These are phyloP conservation scores for Trypoxylon attenuatum DNA, from an alignment of 2,888 invertebrate genomes.

Conservation along the genomic window DNA sequence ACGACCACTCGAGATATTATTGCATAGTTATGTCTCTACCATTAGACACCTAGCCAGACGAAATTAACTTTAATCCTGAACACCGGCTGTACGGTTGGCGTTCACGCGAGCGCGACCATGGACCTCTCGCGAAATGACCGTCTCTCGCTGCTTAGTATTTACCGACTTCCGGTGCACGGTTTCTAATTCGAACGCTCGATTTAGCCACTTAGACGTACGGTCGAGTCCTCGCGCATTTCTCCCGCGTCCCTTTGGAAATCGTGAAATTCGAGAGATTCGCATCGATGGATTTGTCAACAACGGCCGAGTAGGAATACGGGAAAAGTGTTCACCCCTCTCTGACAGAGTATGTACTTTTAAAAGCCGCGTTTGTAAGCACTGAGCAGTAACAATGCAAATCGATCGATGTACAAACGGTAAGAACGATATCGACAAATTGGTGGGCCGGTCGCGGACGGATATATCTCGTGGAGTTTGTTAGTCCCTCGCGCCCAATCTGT, in stretches of 20 bases:
- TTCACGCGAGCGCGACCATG: conserved; percentile 14
- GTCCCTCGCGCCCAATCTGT: conserved; percentile 61
- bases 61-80: conserved; percentile 52
- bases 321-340: too few relatives aligned
- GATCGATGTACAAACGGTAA: conserved; percentile 43
- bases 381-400: conserved; percentile 38
- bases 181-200: background rate
- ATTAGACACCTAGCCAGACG: conserved; percentile 52
- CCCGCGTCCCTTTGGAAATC: too few relatives aligned
- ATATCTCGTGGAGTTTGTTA: conserved; percentile 54
- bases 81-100: conserved; percentile 10
- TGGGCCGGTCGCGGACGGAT: conserved; percentile 49
- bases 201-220: too few relatives aligned
- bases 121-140: conserved; percentile 46
- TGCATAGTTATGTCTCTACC: conserved; percentile 41
- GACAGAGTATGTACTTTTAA: too few relatives aligned
- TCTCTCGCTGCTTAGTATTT: conserved; percentile 17
- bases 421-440: conserved; percentile 62
- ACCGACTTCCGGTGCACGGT: conserved; percentile 27
- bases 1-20: conserved; percentile 31
- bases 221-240: too few relatives aligned
- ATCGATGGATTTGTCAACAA: too few relatives aligned
- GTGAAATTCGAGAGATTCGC: too few relatives aligned
- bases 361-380: conserved; percentile 1
- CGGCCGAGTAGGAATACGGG: too few relatives aligned